phyloP scores from a whole-genome alignment of 2,888 invertebrate genomes.

The Phrixothrix hirtus region DNA sequence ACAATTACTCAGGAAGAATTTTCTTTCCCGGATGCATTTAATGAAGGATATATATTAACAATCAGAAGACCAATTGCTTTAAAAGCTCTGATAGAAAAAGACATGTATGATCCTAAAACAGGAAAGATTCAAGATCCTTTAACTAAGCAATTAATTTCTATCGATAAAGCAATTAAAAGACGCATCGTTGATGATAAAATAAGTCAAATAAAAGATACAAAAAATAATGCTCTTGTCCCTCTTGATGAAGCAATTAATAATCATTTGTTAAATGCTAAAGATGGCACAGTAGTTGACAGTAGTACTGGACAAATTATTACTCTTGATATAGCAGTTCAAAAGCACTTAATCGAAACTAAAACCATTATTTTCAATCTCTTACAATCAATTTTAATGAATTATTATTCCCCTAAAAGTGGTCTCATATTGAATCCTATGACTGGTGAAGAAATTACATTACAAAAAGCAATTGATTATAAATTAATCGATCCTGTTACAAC shows the following conservation, averaged over 20 bases:
- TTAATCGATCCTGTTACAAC: slow-evolving; percentile 73
- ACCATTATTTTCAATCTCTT: slow-evolving; percentile 71
- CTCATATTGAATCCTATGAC: slow-evolving; percentile 77
- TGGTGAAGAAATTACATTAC: slow-evolving; percentile 73
- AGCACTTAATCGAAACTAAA: slow-evolving; percentile 70
- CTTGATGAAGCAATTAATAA: slow-evolving; percentile 74
- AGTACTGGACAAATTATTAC: slow-evolving; percentile 71
- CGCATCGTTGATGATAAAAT: slow-evolving; percentile 81
- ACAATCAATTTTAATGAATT: slow-evolving; percentile 75
- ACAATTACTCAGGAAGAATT: slow-evolving; percentile 70
- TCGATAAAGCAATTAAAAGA: slow-evolving; percentile 77
- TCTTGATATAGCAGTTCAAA: slow-evolving; percentile 70
- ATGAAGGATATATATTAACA: slow-evolving; percentile 69
- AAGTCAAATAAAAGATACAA: slow-evolving; percentile 78
- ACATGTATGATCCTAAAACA: slow-evolving; percentile 69
- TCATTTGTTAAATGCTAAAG: slow-evolving; percentile 69
- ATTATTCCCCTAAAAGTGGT: slow-evolving; percentile 74
- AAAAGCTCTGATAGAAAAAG: slow-evolving; percentile 73
- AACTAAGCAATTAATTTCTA: slow-evolving; percentile 70
- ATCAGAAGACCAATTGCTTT: slow-evolving; percentile 75
- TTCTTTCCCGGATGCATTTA: slow-evolving; percentile 71
- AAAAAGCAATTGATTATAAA: slow-evolving; percentile 72
- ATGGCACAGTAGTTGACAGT: slow-evolving; percentile 73
- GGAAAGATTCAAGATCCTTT: slow-evolving; percentile 74
- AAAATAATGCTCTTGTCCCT: slow-evolving; percentile 70